Evolutionary conservation across 2,888 invertebrate genomes (phyloP).

Genomic region (Latrodectus hesperus): DNA sequence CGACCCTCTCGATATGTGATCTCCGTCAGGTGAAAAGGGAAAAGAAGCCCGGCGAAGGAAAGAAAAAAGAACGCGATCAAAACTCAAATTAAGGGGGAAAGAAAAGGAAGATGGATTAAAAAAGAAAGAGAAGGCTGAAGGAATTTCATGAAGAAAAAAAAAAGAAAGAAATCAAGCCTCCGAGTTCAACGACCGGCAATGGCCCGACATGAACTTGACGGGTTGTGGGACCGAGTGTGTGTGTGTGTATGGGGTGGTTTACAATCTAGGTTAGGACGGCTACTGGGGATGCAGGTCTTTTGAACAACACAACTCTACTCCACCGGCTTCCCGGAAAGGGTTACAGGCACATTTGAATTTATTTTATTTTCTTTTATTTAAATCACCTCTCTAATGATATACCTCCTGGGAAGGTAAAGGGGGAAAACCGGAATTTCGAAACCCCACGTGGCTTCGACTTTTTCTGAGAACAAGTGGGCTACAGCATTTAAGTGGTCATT

Average conservation of each 20-base stretch:
- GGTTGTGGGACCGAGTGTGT: constrained; percentile 30
- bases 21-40: not conserved
- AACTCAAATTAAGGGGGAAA: not conserved
- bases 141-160: constrained; percentile 39
- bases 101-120: constrained; percentile 17
- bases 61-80: constrained; percentile 34
- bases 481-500: too few species aligned
- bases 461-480: too few species aligned
- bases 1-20: too few species aligned
- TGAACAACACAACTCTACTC: constrained; percentile 12
- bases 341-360: constrained; percentile 31
- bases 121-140: constrained; percentile 16
- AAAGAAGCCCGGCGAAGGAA: constrained; percentile 2
- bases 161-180: constrained; percentile 15
- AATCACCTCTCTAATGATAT: constrained; percentile 28
- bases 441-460: not conserved
- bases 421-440: not conserved
- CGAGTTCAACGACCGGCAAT: constrained; percentile 58
- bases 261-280: constrained; percentile 65
- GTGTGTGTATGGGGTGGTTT: constrained; percentile 4
- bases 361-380: constrained; percentile 14
- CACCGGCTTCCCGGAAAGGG: constrained; percentile 58
- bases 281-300: constrained; percentile 61
- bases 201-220: constrained; percentile 65
- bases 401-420: not conserved